Percentiles rank a stretch among this genome's conserved stretches.
Conservation (phyloP, 2,888 invertebrate genomes). For the Noctua janthina region DNA sequence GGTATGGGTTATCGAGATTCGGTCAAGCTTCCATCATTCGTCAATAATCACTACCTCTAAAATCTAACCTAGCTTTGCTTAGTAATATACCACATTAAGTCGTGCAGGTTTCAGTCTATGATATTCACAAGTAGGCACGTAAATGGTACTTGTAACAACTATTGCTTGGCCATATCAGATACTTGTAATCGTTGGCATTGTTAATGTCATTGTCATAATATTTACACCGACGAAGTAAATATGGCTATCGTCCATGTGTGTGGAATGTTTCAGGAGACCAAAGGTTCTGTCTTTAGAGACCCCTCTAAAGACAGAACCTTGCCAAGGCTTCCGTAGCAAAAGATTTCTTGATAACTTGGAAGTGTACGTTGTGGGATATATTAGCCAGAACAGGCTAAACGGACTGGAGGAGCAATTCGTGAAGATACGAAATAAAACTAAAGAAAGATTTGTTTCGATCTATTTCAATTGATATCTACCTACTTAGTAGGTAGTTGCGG, state of each 20-base stretch:
- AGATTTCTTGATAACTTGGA: not conserved
- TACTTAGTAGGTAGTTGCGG: not conserved
- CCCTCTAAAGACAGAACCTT: no score
- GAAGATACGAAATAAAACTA: not conserved
- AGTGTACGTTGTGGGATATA: not conserved
- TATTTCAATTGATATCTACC: not conserved
- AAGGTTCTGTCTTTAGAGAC: not conserved
- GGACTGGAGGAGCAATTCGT: not conserved
- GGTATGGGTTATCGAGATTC: not conserved
- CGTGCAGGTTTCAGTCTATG: constrained; percentile 7
- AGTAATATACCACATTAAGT: not conserved
- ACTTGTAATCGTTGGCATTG: constrained; percentile 29
- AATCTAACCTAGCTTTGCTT: not conserved
- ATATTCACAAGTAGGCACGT: constrained; percentile 6
- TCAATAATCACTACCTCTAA: not conserved
- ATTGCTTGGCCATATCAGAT: constrained; percentile 38
- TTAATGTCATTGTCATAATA: constrained; percentile 33
- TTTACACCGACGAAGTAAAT: constrained; percentile 2
- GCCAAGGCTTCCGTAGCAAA: not conserved
- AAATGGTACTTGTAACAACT: constrained; percentile 8
- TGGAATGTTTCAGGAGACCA: not conserved
- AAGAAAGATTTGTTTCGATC: not conserved
- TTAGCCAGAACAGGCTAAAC: not conserved
- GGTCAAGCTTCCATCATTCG: not conserved
- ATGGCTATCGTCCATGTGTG: not conserved